Evolutionary conservation across 2,888 invertebrate genomes (phyloP), one percentile per base, ranked within the genome.

Genomic region (Cephonodes hylas): DNA sequence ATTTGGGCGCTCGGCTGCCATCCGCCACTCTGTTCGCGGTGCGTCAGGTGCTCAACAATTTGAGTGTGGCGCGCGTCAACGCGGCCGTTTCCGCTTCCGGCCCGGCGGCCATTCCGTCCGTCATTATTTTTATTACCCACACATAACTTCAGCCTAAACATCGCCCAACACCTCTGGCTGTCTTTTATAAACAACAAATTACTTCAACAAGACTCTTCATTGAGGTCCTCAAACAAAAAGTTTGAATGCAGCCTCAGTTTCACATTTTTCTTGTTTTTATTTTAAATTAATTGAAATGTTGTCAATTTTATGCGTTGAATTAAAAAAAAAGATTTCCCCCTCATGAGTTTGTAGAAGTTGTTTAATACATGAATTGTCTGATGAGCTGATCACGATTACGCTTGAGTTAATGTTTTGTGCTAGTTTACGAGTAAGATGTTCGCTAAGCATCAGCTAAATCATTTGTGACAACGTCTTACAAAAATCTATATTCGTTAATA

Each of bases 61-160:
- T 73, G 64, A 69, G 69, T 68, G 58, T 66, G 66, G 66, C 70
- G 65, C 72, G 73, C 78, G 77, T 79, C 79, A 75, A 72, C 74
- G 69, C 67, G 66, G 70, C 71, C 75, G 76, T 79, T 83, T 83
- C 83, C 83, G 74, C 61, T 77, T 82, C 80, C 80, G 78, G 59
- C 58, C 60, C 63, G 65, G 69, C 74, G 68, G 68, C 72, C 73
- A 66, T 73, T 74, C 68, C 73, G 68, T 70, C 75, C 72, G 69
- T 74, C 79, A 79, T 81, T 81, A 81, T 79, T 82, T 78, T 81
- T 79, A 81, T 78, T 75, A 70, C 74, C 67, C 64, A 64, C 65
- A 72, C 70, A 71, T 72, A 74, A 74, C 68, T 74, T 48, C 7
- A 2, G 27, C 48, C n/a, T 27, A 27, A 48, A 48, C 23, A 25